Conservation (phyloP, 2,888 invertebrate genomes). For the Drosophila algonquin region DNA sequence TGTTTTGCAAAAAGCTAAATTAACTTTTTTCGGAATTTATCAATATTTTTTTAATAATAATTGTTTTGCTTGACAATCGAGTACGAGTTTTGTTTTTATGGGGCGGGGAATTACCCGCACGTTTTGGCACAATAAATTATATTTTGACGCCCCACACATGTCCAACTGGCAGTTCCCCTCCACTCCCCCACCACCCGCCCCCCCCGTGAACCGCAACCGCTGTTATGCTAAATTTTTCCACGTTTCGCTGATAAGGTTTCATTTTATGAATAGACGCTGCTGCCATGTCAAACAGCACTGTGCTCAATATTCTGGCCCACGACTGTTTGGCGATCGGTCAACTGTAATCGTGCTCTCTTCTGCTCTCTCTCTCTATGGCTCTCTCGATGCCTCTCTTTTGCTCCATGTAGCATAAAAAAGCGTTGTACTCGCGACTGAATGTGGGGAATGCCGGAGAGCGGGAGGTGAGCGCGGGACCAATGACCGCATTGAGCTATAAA, state of each 20-base stretch:
- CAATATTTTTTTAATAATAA: background rate
- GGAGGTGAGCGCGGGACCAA: constrained; percentile 64
- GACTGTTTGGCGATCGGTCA: constrained; percentile 49
- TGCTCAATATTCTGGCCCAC: constrained; percentile 34
- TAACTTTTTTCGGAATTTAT: no score
- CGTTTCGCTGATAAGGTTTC: constrained; percentile 40
- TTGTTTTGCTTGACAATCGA: background rate
- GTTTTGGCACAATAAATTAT: constrained; percentile 43
- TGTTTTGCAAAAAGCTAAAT: no score
- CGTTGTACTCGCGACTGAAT: constrained; percentile 45
- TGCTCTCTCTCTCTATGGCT: background rate
- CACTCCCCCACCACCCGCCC: background rate
- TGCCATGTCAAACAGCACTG: background rate
- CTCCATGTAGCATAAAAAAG: constrained; percentile 64
- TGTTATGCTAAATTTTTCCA: constrained; percentile 43
- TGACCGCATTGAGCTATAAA: constrained; percentile 77
- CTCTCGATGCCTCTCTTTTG: constrained; percentile 14
- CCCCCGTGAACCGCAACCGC: background rate
- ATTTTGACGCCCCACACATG: constrained; percentile 41
- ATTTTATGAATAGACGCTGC: constrained; percentile 63
- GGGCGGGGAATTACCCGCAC: constrained; percentile 24
- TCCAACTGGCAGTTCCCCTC: constrained; percentile 10
- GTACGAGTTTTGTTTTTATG: background rate
- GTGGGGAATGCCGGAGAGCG: constrained; percentile 3
- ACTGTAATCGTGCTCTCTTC: background rate